Percentiles rank a stretch among this genome's conserved stretches.
phyloP scores from a whole-genome alignment of 35 echinoderm and acorn worm species.

The Eucidaris tribuloides region DNA sequence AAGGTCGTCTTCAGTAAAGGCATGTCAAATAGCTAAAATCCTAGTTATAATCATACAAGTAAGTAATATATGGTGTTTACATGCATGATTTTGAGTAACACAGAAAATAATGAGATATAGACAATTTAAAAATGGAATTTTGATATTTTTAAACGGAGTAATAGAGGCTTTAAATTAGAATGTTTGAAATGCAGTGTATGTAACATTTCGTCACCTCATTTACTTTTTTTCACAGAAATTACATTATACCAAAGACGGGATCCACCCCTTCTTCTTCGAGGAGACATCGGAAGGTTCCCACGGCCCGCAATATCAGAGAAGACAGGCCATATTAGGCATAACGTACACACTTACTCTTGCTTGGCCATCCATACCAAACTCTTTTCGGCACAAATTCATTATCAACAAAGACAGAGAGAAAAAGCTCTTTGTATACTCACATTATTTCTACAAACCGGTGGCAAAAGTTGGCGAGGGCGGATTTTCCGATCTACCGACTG shows the following conservation, averaged over 20 bases:
- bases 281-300: not conserved
- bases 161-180: not conserved
- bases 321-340: constrained; percentile 6
- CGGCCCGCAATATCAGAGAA: constrained; percentile 3
- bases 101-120: not conserved
- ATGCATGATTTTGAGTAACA: not conserved
- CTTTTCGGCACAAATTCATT: constrained; percentile 1
- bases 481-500: not conserved
- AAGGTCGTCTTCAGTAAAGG: too few relatives aligned
- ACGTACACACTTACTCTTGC: constrained; percentile 5
- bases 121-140: not conserved
- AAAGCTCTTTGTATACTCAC: constrained; percentile 8
- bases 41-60: not conserved
- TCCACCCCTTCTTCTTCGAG: not conserved
- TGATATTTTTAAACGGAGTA: not conserved
- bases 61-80: not conserved
- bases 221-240: constrained; percentile 13
- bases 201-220: not conserved
- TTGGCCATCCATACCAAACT: not conserved
- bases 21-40: too few relatives aligned
- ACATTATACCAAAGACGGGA: constrained; percentile 16
- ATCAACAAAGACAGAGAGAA: constrained; percentile 24
- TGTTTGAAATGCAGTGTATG: not conserved
- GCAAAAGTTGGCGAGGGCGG: not conserved
- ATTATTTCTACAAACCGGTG: not conserved